A percentile compares a stretch with the other conserved stretches of the same genome.
Conservation (phyloP, 2,888 invertebrate species). For the Lamellibrachia columna region DNA sequence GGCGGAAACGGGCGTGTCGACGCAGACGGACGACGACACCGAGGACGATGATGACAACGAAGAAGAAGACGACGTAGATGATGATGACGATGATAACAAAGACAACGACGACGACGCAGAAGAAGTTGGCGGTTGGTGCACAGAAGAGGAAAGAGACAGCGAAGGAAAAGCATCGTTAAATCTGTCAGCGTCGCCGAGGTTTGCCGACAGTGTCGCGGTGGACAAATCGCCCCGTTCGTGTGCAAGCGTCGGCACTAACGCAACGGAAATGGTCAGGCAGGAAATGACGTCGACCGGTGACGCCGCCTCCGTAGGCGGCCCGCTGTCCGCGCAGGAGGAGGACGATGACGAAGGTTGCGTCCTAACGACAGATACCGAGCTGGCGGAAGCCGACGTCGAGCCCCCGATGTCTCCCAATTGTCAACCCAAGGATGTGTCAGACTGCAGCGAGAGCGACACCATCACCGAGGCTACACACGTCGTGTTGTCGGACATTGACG, state of each 20-base stretch:
- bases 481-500: not conserved
- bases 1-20: not conserved
- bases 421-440: not conserved
- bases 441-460: not conserved
- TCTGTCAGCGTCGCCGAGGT: not conserved
- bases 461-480: not conserved
- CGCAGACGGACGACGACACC: not conserved
- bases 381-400: not conserved
- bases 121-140: not conserved
- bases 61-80: not conserved
- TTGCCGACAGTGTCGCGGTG: not conserved
- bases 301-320: too few relatives aligned
- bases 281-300: not conserved
- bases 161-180: not conserved
- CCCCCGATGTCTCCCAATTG: not conserved
- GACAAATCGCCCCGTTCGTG: not conserved
- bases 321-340: not conserved
- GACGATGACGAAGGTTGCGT: not conserved
- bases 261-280: not conserved
- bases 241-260: not conserved
- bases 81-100: not conserved
- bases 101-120: not conserved
- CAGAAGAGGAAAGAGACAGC: not conserved
- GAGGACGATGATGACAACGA: not conserved
- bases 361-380: not conserved